Percentiles rank a stretch among this genome's conserved stretches.
Evolutionary conservation across 2,113 vertebrate species (phyloP).

Genomic region (Chloropsis cyanopogon): DNA sequence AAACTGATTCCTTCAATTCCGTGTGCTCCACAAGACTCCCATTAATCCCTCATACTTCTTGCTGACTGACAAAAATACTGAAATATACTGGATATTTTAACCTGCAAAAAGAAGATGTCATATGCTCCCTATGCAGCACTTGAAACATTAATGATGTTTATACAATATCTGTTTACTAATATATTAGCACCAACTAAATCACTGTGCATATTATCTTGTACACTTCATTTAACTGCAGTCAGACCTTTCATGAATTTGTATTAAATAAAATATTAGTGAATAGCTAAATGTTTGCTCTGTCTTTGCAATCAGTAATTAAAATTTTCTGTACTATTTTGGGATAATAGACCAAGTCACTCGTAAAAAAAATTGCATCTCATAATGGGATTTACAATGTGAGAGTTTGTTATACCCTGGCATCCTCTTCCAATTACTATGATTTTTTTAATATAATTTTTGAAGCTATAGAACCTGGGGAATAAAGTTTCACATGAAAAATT

Average conservation of each 20-base stretch:
- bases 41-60: neutral
- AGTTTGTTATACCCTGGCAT: neutral
- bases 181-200: neutral
- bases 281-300: neutral
- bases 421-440: neutral
- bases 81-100: neutral
- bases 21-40: neutral
- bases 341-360: neutral
- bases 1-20: neutral
- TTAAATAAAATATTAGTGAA: conserved; percentile 8
- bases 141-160: neutral
- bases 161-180: neutral
- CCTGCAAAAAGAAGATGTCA: neutral
- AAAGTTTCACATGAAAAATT: neutral
- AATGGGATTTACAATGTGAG: neutral
- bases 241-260: neutral
- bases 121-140: neutral
- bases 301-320: neutral
- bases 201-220: neutral
- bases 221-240: conserved; percentile 2
- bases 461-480: neutral
- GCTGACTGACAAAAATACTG: neutral
- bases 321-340: neutral
- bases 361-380: neutral
- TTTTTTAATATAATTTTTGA: neutral